phyloP scores from a whole-genome alignment of 2,888 invertebrate genomes.

The Octonoba sinensis region DNA sequence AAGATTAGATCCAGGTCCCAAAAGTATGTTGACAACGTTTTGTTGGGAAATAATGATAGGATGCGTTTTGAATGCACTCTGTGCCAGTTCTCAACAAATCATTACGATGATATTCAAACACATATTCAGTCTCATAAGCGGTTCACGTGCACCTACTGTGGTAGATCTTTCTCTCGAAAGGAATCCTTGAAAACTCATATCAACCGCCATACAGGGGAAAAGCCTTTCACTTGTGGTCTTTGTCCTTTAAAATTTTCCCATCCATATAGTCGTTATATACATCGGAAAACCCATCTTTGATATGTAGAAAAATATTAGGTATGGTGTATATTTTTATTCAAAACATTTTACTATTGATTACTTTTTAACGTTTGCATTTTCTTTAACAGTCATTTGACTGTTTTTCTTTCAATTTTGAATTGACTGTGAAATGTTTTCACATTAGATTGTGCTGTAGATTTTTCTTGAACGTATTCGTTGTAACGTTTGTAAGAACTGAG shows the following conservation, averaged over 20 bases:
- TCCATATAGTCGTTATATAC: constrained; percentile 43
- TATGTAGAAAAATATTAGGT: not conserved
- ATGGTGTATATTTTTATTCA: not conserved
- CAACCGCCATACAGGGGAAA: constrained; percentile 30
- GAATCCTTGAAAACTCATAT: constrained; percentile 40
- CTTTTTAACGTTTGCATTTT: not conserved
- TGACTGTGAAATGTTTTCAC: not conserved
- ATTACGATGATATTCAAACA: constrained; percentile 19
- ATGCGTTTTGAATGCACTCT: constrained; percentile 29
- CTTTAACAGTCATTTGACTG: not conserved
- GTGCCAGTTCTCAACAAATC: constrained; percentile 22
- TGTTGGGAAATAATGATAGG: constrained; percentile 13
- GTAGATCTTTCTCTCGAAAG: constrained; percentile 22
- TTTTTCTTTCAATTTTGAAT: not conserved
- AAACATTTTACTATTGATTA: not conserved
- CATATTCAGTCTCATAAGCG: constrained; percentile 26
- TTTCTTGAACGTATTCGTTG: no score
- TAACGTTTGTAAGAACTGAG: no score
- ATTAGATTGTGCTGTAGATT: not conserved
- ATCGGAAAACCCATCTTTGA: constrained; percentile 33
- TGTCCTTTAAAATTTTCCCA: constrained; percentile 44
- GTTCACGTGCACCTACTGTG: constrained; percentile 28
- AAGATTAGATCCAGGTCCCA: not conserved
- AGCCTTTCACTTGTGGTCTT: constrained; percentile 33
- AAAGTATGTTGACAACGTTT: constrained; percentile 30